Percentiles rank a stretch among this genome's conserved stretches.
These are phyloP conservation scores for Hypocryptadius cinnamomeus DNA, from an alignment of 2,113 vertebrate genomes.

Conservation along the genomic window DNA sequence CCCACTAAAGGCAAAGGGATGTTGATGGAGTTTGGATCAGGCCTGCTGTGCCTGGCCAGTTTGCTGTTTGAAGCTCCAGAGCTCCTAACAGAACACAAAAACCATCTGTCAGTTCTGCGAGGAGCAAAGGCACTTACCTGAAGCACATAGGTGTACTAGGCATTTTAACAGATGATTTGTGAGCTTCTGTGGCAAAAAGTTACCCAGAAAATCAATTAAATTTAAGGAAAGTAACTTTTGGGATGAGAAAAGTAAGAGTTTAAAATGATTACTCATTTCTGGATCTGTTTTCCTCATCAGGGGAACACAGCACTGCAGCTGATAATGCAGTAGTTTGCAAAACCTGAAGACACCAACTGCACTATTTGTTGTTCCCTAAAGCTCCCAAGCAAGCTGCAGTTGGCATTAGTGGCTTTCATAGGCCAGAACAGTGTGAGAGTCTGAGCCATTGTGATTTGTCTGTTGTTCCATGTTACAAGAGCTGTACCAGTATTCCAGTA, in stretches of 20 bases:
- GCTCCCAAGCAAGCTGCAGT: neutral
- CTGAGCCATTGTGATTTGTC: neutral
- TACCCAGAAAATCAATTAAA: neutral
- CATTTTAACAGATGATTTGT: conserved; percentile 17
- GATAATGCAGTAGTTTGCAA: neutral
- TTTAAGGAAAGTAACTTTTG: neutral
- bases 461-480: neutral
- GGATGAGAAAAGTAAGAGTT: neutral
- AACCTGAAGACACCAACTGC: neutral
- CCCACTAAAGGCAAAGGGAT: neutral
- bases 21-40: neutral
- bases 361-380: neutral
- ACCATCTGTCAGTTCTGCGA: neutral
- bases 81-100: neutral
- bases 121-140: neutral
- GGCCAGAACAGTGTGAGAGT: neutral
- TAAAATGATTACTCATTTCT: neutral
- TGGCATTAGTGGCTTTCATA: conserved; percentile 17
- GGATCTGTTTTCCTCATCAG: conserved; percentile 34
- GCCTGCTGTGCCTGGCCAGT: neutral
- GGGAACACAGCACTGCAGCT: neutral
- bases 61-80: neutral
- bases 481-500: neutral
- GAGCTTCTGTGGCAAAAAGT: neutral
- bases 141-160: neutral